Evolutionary conservation across 2,113 vertebrate species (phyloP).

Genomic region (Nothoprocta pentlandii): DNA sequence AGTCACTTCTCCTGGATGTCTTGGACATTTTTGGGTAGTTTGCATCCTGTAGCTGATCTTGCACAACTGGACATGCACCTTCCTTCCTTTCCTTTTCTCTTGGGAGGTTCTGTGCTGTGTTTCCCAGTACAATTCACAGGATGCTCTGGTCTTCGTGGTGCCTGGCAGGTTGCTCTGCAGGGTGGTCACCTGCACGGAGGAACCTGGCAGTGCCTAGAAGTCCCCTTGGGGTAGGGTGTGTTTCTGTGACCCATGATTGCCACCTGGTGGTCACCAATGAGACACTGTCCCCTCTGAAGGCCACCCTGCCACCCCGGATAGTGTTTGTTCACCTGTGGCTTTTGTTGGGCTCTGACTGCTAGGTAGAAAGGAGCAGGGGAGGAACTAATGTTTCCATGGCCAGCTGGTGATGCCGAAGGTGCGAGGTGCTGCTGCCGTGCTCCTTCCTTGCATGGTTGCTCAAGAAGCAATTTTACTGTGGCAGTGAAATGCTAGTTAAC

Average conservation of each 20-base stretch:
- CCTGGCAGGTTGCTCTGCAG: background rate
- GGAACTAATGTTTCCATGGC: background rate
- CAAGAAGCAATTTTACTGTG: background rate
- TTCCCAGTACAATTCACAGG: background rate
- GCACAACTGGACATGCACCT: background rate
- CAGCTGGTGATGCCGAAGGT: accelerated
- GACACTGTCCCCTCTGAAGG: conserved; percentile 40
- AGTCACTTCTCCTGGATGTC: background rate
- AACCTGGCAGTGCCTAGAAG: background rate
- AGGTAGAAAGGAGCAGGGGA: background rate
- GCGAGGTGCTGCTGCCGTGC: background rate
- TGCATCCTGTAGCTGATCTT: background rate
- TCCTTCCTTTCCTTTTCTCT: background rate
- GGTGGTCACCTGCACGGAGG: background rate
- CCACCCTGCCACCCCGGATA: background rate
- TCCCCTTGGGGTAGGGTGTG: conserved; percentile 57
- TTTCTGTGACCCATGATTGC: conserved; percentile 72
- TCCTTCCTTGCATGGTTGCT: background rate
- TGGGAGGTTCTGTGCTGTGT: background rate
- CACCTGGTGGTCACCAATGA: conserved; percentile 75
- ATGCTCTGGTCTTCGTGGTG: background rate
- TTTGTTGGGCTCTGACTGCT: background rate
- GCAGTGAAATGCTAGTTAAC: background rate
- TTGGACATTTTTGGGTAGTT: background rate
- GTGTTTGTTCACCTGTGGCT: background rate